A percentile compares a stretch with the other conserved stretches of the same genome.
These are phyloP conservation scores for Ligdia adustata DNA, from an alignment of 2,888 invertebrate genomes.

Conservation along the genomic window DNA sequence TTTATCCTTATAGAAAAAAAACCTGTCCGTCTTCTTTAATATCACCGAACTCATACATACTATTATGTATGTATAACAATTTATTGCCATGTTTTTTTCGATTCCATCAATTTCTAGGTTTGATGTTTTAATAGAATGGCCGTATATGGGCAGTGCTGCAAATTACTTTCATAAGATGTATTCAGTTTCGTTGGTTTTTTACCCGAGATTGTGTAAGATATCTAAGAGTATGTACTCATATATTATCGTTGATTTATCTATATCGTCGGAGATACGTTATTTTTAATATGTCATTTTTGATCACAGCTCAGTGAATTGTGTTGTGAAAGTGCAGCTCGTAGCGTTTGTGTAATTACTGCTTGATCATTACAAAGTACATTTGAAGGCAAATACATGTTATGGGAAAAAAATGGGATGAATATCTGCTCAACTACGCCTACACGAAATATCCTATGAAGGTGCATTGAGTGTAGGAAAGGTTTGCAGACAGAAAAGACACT, in stretches of 20 bases:
- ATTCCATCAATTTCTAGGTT: slow-evolving; percentile 2
- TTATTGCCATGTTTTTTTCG: slow-evolving; percentile 25
- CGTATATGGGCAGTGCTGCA: slow-evolving; percentile 7
- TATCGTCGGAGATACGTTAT: not conserved
- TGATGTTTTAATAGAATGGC: not conserved
- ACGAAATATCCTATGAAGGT: slow-evolving; percentile 50
- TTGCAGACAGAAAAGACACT: slow-evolving; percentile 57
- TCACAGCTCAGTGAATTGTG: too few species aligned
- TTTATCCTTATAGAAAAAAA: slow-evolving; percentile 17
- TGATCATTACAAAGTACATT: not conserved
- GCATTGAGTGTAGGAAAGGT: slow-evolving; percentile 56
- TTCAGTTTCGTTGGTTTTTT: too few species aligned
- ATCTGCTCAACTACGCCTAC: slow-evolving; percentile 19
- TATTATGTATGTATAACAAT: too few species aligned
- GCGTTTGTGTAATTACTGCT: not conserved
- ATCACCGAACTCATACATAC: slow-evolving; percentile 7
- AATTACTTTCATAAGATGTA: too few species aligned
- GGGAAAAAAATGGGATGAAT: not conserved
- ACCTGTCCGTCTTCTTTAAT: slow-evolving; percentile 12
- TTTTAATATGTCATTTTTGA: too few species aligned
- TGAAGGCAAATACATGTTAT: not conserved
- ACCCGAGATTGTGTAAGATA: too few species aligned
- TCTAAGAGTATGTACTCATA: too few species aligned
- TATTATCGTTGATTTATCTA: too few species aligned
- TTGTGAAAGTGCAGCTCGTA: not conserved